Conservation (phyloP, 2,888 invertebrate genomes). For the Neoscelio sp. region DNA sequence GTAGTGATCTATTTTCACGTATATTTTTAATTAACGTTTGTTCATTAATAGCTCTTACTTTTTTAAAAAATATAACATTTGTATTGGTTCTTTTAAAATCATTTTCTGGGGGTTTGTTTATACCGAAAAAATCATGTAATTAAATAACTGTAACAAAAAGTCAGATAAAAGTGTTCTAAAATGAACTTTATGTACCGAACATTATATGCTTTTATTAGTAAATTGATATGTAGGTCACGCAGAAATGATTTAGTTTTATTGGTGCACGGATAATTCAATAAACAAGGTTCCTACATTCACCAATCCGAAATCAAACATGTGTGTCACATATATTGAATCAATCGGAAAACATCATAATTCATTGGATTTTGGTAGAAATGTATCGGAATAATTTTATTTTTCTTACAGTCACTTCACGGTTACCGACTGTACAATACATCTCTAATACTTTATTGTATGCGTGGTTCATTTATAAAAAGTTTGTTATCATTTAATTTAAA, state of each 20-base stretch:
- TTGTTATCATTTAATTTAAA: too few species aligned
- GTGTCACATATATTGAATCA: constrained; percentile 36
- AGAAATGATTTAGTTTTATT: constrained; percentile 28
- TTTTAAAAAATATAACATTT: too few species aligned
- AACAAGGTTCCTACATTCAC: constrained; percentile 10
- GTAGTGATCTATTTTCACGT: too few species aligned
- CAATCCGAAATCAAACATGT: constrained; percentile 19
- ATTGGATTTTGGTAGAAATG: constrained; percentile 18
- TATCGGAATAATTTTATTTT: constrained; percentile 19
- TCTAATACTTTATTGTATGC: background rate
- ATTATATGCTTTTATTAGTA: constrained; percentile 12
- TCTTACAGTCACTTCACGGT: constrained; percentile 9
- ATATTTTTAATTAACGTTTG: too few species aligned
- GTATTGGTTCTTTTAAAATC: too few species aligned
- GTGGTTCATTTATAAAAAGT: too few species aligned
- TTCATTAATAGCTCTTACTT: too few species aligned
- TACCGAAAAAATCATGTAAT: too few species aligned
- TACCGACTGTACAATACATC: constrained; percentile 9
- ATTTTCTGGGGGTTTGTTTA: too few species aligned
- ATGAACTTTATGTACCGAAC: too few species aligned
- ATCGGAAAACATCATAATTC: constrained; percentile 35
- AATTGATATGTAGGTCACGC: constrained; percentile 13
- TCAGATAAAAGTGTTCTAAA: too few species aligned
- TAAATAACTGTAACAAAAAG: too few species aligned
- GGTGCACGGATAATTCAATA: constrained; percentile 34